Base-by-base conservation (phyloP, 2,888 invertebrate genomes). In the Trissolcus brochymenae region DNA sequence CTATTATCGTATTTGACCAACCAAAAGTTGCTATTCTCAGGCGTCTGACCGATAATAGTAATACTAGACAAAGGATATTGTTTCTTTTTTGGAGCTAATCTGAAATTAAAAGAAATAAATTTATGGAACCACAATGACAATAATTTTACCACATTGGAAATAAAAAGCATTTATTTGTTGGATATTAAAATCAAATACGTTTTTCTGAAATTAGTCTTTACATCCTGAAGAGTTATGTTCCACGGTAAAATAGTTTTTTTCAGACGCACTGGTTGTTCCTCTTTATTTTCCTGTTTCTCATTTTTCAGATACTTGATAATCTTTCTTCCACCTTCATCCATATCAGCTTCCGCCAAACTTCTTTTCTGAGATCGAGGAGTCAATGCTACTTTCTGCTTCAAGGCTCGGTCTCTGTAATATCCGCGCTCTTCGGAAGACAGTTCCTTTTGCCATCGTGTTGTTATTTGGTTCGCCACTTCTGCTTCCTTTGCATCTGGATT, bases 341-440 rank as follows among this genome's bases (percentile, higher is more conserved):
- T 43, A 43, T 80, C 78, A 19, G 71, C 64, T 13, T 70, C 40
- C 25, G 64, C 54, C n/a, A 60, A 43, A 43, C 74, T 56, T 35
- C 76, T n/a, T 72, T 81, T 65, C 14, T 67, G 74, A 1, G 61
- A n/a, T 49, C 79, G 79, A 29, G 50, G 16, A 59, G 61, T 80
- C 40, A 60, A 16, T 16, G 50, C 46, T 2, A 78, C 72, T 4
- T 80, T 78, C 9, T 81, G 56, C 56, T 84, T 83, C 21, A 79
- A 78, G 1, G 81, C 83, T 6, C 84, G 65, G 60, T 85, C 84
- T 46, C 82, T 80, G 79, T 89, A 90, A 74, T 82, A 84, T 14
- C 86, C 86, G 60, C 87, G 89, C 71, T 90, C 89, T 43, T 88
- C 87, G 1, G 84, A 79, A 0, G 87, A 82, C 51, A 90, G 79